A percentile compares a stretch with the other conserved stretches of the same genome.
These are phyloP conservation scores for Onychorhynchus coronatus DNA, from an alignment of 2,113 vertebrate species.

Conservation along the genomic window DNA sequence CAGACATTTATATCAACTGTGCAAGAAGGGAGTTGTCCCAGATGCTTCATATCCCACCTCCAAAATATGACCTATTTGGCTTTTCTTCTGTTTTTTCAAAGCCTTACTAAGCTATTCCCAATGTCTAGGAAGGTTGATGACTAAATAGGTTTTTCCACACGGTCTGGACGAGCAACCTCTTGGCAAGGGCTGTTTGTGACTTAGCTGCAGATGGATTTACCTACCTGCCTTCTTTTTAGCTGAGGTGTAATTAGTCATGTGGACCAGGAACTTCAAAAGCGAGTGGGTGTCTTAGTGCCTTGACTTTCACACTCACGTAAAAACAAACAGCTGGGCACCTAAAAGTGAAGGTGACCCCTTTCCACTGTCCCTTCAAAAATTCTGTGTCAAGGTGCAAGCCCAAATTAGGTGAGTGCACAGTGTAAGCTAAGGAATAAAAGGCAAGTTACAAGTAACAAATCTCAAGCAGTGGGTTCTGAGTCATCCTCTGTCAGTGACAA, in stretches of 20 bases:
- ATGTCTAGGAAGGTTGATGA: conserved; percentile 10
- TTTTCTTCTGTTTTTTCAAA: conserved; percentile 4
- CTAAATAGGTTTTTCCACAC: not conserved
- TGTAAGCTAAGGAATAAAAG: not conserved
- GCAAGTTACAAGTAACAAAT: not conserved
- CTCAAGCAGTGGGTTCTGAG: not conserved
- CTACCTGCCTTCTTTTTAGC: not conserved
- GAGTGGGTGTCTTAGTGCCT: not conserved
- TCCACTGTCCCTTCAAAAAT: not conserved
- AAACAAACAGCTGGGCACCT: not conserved
- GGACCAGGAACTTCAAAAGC: not conserved
- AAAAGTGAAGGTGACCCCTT: not conserved
- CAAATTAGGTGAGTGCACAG: not conserved
- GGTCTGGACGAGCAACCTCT: conserved; percentile 4
- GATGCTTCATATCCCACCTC: not conserved
- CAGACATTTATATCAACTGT: not conserved
- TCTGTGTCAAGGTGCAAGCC: not conserved
- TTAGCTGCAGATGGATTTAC: not conserved
- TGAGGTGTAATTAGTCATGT: not conserved
- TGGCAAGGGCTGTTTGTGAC: not conserved
- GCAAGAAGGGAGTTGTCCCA: not conserved
- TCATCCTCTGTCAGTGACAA: not conserved
- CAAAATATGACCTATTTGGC: not conserved
- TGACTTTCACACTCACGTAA: not conserved
- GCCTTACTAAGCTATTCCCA: not conserved